Conservation (phyloP, 2,113 vertebrate species). For the Rhabdomys dilectus region DNA sequence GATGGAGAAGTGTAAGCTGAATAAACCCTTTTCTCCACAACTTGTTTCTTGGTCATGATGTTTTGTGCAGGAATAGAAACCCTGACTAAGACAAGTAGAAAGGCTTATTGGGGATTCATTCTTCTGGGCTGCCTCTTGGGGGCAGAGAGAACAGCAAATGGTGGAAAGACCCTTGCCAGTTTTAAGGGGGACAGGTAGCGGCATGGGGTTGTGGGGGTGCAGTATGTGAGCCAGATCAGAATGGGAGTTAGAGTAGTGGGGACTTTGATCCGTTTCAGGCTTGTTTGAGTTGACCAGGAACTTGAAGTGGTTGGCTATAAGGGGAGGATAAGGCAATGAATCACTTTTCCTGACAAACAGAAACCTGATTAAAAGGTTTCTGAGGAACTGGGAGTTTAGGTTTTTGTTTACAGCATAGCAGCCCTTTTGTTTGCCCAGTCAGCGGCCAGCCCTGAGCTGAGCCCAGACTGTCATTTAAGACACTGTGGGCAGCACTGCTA, state of each 20-base stretch:
- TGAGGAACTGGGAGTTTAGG: not conserved
- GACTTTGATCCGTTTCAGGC: not conserved
- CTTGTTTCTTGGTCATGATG: no score
- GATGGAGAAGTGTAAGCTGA: no score
- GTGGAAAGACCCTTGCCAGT: not conserved
- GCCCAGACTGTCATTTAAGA: not conserved
- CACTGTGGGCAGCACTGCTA: not conserved
- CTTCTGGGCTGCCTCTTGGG: not conserved
- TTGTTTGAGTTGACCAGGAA: not conserved
- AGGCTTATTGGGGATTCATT: not conserved
- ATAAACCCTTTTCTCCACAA: no score
- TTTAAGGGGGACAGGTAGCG: not conserved
- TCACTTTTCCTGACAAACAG: not conserved
- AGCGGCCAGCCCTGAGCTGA: not conserved
- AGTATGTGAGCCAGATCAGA: not conserved
- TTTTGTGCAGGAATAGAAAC: no score
- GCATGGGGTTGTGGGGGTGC: not conserved
- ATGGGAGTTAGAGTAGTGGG: not conserved
- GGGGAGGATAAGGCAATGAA: not conserved
- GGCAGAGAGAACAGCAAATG: not conserved
- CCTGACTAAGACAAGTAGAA: not conserved
- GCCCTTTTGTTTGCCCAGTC: not conserved
- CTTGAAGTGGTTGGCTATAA: not conserved
- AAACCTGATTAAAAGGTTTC: not conserved
- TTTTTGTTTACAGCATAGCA: not conserved